These are phyloP conservation scores for Leucoptera coffeella DNA, from an alignment of 2,888 invertebrate genomes.

Conservation along the genomic window DNA sequence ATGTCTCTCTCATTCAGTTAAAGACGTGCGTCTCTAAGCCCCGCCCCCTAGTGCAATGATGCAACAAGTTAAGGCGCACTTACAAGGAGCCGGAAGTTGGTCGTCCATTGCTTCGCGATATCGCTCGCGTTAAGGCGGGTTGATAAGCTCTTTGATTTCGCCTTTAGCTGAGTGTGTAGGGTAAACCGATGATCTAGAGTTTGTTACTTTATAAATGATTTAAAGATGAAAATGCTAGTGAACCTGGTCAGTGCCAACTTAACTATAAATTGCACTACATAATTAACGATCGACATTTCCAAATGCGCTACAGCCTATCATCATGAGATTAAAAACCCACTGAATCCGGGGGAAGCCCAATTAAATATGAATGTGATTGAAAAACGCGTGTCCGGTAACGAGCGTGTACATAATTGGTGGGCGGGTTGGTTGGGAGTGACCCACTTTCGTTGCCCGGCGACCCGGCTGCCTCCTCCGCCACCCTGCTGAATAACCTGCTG, in stretches of 20 bases:
- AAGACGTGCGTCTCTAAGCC: conserved; percentile 20
- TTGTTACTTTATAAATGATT: too few species aligned
- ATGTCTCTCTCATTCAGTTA: conserved; percentile 53
- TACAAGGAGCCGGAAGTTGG: conserved; percentile 34
- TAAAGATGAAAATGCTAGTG: too few species aligned
- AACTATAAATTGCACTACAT: too few species aligned
- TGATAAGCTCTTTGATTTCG: too few species aligned
- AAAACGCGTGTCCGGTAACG: conserved; percentile 55
- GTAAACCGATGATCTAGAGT: too few species aligned
- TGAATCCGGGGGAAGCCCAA: conserved; percentile 35
- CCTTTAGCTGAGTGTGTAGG: too few species aligned
- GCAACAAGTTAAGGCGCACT: conserved; percentile 49
- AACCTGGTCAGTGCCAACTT: too few species aligned
- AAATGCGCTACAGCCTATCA: background rate
- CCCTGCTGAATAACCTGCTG: conserved; percentile 48
- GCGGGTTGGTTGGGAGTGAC: conserved; percentile 43
- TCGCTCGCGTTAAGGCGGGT: too few species aligned
- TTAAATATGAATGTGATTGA: conserved; percentile 55
- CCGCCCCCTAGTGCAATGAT: conserved; percentile 35
- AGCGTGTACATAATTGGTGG: conserved; percentile 54
- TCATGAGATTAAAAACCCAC: background rate
- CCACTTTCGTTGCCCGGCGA: conserved; percentile 49
- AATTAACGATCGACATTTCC: background rate
- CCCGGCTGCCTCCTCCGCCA: conserved; percentile 16
- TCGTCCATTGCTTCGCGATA: too few species aligned